Evolutionary conservation across 2,113 vertebrate genomes (phyloP).

Genomic region (Thomomys bottae): DNA sequence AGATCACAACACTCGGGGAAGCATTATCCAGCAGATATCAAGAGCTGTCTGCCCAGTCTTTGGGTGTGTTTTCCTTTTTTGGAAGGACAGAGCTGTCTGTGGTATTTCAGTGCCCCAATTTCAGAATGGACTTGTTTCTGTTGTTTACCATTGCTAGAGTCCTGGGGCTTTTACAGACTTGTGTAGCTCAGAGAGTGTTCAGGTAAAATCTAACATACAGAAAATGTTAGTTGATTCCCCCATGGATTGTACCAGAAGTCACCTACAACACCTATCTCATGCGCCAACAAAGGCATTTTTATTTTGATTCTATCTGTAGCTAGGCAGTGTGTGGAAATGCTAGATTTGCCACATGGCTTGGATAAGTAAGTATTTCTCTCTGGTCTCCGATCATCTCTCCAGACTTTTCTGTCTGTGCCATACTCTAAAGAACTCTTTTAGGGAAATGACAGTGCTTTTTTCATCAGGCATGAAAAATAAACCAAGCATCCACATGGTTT

Average conservation of each 20-base stretch:
- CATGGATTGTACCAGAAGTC: no score
- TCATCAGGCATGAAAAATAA: not conserved
- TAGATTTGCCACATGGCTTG: not conserved
- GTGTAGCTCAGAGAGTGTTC: not conserved
- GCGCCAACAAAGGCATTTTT: rapidly evolving
- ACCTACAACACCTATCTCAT: rapidly evolving
- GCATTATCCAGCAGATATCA: not conserved
- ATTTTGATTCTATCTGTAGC: not conserved
- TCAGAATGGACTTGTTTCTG: not conserved
- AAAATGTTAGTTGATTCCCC: no score
- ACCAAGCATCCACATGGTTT: not conserved
- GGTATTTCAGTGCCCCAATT: not conserved
- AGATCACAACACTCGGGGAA: slow-evolving; percentile 53
- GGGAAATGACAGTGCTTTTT: rapidly evolving
- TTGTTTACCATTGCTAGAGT: not conserved
- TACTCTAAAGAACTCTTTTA: not conserved
- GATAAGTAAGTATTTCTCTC: not conserved
- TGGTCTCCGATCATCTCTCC: not conserved
- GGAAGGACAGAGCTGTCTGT: not conserved
- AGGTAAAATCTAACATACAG: not conserved
- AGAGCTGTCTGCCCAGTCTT: not conserved
- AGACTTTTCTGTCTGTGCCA: not conserved
- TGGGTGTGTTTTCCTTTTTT: not conserved
- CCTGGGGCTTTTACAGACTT: not conserved
- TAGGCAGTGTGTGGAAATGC: no score